Base-by-base conservation (phyloP, 2,888 invertebrate species). In the Pheosia gnoma region DNA sequence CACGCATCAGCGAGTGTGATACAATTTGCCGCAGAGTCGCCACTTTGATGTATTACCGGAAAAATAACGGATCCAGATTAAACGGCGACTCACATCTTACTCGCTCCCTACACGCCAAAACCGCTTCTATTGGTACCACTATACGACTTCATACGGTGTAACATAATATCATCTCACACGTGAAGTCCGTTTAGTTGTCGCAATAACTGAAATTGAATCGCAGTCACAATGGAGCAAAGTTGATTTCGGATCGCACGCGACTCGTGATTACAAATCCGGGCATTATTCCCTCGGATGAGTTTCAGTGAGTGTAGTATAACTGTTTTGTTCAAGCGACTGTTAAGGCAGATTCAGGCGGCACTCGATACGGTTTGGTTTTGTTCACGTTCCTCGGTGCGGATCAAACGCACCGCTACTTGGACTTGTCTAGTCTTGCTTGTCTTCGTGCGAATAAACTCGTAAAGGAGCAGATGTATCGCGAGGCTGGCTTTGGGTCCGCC, bases 31-130 rank as follows among this genome's bases (percentile, higher is more conserved):
- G 85, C 80, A 80, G 25, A 25, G 25, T 25, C 25, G 2, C 25
- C 25, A 25, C 82, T 87, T 87, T 89, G 89, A 89, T 89, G 86
- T 89, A 89, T 88, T 75, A 79, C 88, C 88, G 89, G 89, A 88
- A 89, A 88, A 88, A 89, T 89, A 89, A 89, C 86, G 85, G 82
- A 68, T 65, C 79, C 80, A 81, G 85, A 88, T 87, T 88, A 88
- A 88, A 86, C 81, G 84, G 74, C 74, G 70, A 52, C 52, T 76
- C 80, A 25, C 25, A 25, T 25, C 25, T 77, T 66, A 66, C 66
- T 66, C 54, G n/a, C 55, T 7, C 41, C 45, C 8, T 38, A 41
- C 75, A 65, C 56, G 59, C 72, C 25, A 66, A 68, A 65, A 58
- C 25, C 65, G 25, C 49, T 68, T 63, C 60, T 81, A 74, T 68